These are phyloP conservation scores for Stenichneumon culpator DNA, from an alignment of 2,888 invertebrate species.

Conservation along the genomic window DNA sequence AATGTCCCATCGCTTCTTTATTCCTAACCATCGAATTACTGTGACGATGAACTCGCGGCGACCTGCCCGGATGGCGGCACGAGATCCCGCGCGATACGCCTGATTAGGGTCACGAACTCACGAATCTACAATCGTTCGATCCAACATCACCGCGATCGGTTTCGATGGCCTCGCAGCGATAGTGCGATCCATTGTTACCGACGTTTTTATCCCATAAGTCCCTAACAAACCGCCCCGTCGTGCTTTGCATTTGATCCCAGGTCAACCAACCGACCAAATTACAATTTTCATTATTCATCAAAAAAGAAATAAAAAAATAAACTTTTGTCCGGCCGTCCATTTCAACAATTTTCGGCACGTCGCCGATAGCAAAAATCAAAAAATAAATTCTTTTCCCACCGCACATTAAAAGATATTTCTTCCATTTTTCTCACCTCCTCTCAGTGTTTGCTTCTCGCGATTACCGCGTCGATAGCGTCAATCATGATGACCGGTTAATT, in stretches of 20 bases:
- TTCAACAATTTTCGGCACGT: background rate
- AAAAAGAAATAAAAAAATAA: background rate
- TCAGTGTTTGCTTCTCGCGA: conserved; percentile 33
- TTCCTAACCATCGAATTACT: conserved; percentile 15
- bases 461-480: conserved; percentile 41
- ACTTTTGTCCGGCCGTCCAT: background rate
- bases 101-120: conserved; percentile 50
- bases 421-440: background rate
- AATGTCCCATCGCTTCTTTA: conserved; percentile 22
- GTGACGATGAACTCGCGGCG: background rate
- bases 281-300: background rate
- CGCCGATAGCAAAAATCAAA: background rate
- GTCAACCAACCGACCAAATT: background rate
- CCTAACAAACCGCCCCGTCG: background rate
- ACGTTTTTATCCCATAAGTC: conserved; percentile 1
- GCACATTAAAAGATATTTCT: background rate
- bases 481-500: conserved; percentile 57
- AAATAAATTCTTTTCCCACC: too few relatives aligned
- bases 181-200: conserved; percentile 23
- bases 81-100: conserved; percentile 33
- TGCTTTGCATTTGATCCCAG: background rate
- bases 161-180: conserved; percentile 1
- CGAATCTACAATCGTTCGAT: conserved; percentile 30
- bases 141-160: conserved; percentile 1
- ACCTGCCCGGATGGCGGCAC: background rate